Evolutionary conservation across 2,888 invertebrate genomes (phyloP).

Genomic region (Molorchus minor): DNA sequence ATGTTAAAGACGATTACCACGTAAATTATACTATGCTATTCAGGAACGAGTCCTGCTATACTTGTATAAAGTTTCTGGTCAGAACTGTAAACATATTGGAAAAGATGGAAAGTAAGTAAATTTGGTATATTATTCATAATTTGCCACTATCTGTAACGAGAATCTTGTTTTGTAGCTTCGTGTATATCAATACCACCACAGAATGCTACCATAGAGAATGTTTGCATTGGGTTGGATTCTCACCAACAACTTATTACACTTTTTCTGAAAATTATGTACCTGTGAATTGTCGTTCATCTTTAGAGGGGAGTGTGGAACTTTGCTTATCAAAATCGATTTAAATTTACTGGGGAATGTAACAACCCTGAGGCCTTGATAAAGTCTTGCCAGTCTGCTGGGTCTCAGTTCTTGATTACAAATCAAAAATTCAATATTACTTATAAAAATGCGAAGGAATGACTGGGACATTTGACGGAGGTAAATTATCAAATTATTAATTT

Average conservation of each 20-base stretch:
- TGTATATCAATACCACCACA: slow-evolving; percentile 76
- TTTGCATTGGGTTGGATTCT: slow-evolving; percentile 77
- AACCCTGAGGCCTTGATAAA: slow-evolving; percentile 88
- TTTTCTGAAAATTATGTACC: slow-evolving; percentile 92
- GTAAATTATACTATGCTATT: slow-evolving; percentile 90
- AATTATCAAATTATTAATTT: slow-evolving; percentile 18
- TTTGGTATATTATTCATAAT: neutral
- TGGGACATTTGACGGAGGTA: slow-evolving; percentile 85
- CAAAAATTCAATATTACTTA: slow-evolving; percentile 97
- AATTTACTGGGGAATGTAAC: slow-evolving; percentile 92
- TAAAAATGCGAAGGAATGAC: slow-evolving; percentile 90
- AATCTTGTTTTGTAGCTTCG: slow-evolving; percentile 64
- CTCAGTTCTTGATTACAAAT: slow-evolving; percentile 94
- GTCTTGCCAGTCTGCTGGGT: slow-evolving; percentile 96
- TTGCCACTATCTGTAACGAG: neutral
- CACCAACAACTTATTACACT: slow-evolving; percentile 86
- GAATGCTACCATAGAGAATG: slow-evolving; percentile 77
- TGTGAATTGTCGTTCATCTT: slow-evolving; percentile 88
- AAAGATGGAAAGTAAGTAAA: slow-evolving; percentile 80
- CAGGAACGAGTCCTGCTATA: slow-evolving; percentile 75
- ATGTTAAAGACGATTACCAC: slow-evolving; percentile 76
- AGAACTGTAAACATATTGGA: slow-evolving; percentile 89
- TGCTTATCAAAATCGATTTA: slow-evolving; percentile 80
- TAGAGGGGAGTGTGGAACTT: slow-evolving; percentile 98
- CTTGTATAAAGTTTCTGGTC: slow-evolving; percentile 85